phyloP scores from a whole-genome alignment of 2,113 vertebrate genomes.

The Centrocercus urophasianus region DNA sequence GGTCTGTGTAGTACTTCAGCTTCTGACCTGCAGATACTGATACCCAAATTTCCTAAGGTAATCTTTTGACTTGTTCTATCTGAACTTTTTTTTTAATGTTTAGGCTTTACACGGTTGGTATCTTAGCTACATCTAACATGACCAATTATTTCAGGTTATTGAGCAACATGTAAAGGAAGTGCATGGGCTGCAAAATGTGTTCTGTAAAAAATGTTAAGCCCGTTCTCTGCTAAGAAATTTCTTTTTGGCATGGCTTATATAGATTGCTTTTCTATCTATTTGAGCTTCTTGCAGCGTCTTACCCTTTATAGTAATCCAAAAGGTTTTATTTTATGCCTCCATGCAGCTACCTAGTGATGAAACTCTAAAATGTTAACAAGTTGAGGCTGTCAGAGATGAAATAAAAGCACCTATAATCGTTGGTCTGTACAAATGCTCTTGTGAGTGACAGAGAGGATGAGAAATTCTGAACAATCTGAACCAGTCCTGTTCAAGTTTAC shows the following conservation, averaged over 20 bases:
- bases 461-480: neutral
- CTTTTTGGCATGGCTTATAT: neutral
- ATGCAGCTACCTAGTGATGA: neutral
- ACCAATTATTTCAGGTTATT: neutral
- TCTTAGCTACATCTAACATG: neutral
- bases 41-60: neutral
- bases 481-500: neutral
- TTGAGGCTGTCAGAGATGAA: neutral
- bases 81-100: neutral
- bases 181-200: neutral
- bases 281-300: neutral
- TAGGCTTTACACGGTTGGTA: neutral
- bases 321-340: neutral
- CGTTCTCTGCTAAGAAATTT: accelerated
- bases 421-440: neutral
- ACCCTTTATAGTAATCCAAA: neutral
- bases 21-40: neutral
- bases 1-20: neutral
- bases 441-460: neutral
- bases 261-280: neutral
- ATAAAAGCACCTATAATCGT: neutral
- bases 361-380: neutral
- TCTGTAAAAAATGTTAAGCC: neutral
- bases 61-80: neutral
- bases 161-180: neutral